A percentile compares a stretch with the other conserved stretches of the same genome.
phyloP scores from a whole-genome alignment of 2,888 invertebrate genomes.

The Phlogophora meticulosa region DNA sequence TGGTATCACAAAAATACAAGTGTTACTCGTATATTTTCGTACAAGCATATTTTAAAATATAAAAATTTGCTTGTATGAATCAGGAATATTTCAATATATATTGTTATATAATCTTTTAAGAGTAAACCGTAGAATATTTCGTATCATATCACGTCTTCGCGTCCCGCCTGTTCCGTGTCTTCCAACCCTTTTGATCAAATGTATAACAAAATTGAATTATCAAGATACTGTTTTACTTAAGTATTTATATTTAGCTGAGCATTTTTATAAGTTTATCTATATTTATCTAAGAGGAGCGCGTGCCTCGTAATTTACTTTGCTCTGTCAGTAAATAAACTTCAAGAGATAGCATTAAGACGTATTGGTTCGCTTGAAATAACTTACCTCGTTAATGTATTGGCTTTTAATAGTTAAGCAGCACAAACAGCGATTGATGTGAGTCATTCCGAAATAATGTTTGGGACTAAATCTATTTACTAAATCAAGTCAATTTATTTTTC shows the following conservation, averaged over 20 bases:
- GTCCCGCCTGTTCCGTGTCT: too few relatives aligned
- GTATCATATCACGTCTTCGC: too few relatives aligned
- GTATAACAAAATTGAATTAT: not conserved
- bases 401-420: conserved; percentile 47
- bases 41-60: too few relatives aligned
- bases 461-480: not conserved
- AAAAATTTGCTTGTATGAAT: too few relatives aligned
- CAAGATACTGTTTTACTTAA: not conserved
- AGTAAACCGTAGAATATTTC: too few relatives aligned
- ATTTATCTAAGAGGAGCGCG: not conserved
- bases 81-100: too few relatives aligned
- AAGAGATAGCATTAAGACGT: conserved; percentile 32
- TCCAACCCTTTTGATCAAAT: too few relatives aligned
- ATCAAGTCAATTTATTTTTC: not conserved
- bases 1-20: too few relatives aligned
- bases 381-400: conserved; percentile 43
- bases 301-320: conserved; percentile 19
- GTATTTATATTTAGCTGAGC: not conserved
- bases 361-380: conserved; percentile 26
- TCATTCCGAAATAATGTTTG: conserved; percentile 16
- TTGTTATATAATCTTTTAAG: too few relatives aligned
- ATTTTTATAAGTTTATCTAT: not conserved
- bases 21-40: too few relatives aligned
- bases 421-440: conserved; percentile 24
- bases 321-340: conserved; percentile 27